phyloP scores from a whole-genome alignment of 2,888 invertebrate genomes.

The Carcina quercana region DNA sequence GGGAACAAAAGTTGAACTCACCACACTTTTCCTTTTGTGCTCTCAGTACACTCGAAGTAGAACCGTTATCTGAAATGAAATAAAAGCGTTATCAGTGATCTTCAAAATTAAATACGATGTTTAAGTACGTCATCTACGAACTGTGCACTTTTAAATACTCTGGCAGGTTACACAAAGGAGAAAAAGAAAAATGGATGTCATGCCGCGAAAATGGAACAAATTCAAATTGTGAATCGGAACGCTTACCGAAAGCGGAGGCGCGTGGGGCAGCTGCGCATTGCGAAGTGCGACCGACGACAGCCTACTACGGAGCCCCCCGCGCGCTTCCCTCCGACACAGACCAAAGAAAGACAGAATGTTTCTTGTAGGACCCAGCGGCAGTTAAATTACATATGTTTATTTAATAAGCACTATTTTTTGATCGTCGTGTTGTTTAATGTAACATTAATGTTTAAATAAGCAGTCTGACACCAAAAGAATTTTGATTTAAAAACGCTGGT shows the following conservation, averaged over 20 bases:
- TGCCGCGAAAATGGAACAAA: conserved; percentile 6
- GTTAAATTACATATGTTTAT: too few relatives aligned
- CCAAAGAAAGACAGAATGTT: too few relatives aligned
- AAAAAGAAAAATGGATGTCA: background rate
- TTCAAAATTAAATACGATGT: background rate
- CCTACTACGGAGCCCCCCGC: conserved; percentile 41
- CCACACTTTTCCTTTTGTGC: background rate
- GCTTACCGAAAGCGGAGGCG: conserved; percentile 26
- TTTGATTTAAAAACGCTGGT: too few relatives aligned
- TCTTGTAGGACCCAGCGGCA: too few relatives aligned
- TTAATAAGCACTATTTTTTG: too few relatives aligned
- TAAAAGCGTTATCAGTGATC: background rate
- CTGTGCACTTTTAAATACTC: background rate
- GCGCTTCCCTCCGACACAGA: conserved; percentile 25
- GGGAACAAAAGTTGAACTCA: background rate
- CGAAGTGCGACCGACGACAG: conserved; percentile 45
- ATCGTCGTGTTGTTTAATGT: too few relatives aligned
- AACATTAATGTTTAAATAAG: too few relatives aligned
- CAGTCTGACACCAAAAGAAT: too few relatives aligned
- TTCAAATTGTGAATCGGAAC: conserved; percentile 5
- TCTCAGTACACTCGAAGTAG: background rate
- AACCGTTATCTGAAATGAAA: background rate
- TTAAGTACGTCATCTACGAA: background rate
- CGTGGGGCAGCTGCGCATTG: conserved; percentile 50
- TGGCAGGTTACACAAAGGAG: background rate